These are phyloP conservation scores for Aleiodes testaceus DNA, from an alignment of 2,888 invertebrate genomes.

Conservation along the genomic window DNA sequence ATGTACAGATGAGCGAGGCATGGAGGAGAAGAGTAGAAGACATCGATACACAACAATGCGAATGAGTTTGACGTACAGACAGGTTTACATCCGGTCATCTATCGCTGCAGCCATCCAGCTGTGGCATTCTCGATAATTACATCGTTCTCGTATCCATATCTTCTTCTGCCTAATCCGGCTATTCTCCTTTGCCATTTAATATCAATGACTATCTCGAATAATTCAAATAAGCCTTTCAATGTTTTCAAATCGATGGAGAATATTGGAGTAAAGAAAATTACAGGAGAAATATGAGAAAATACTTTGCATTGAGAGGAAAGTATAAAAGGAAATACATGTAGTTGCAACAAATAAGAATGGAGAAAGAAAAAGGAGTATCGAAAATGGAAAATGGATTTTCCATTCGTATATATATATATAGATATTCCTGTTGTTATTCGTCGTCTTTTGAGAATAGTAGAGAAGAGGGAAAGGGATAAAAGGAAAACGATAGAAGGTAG, in stretches of 20 bases:
- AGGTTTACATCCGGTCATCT: conserved; percentile 13
- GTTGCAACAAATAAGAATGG: not conserved
- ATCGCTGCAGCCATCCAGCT: not conserved
- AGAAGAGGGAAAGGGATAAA: not conserved
- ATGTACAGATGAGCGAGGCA: conserved; percentile 1
- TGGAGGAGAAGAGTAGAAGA: conserved; percentile 17
- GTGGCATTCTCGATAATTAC: conserved; percentile 1
- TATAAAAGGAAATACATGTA: not conserved
- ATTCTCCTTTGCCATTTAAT: too few species aligned
- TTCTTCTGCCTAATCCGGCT: not conserved
- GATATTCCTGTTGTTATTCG: conserved; percentile 15
- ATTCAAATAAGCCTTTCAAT: too few species aligned
- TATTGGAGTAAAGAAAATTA: not conserved
- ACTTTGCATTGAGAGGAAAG: too few species aligned
- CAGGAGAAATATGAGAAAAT: too few species aligned
- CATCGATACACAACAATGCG: conserved; percentile 18
- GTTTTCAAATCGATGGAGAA: not conserved
- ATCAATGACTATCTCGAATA: too few species aligned
- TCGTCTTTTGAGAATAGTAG: conserved; percentile 5
- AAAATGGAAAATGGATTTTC: conserved; percentile 27
- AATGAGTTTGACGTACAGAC: conserved; percentile 15
- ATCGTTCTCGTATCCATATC: not conserved
- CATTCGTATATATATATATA: conserved; percentile 27
- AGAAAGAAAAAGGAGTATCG: conserved; percentile 1
- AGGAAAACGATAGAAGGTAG: conserved; percentile 11